Base-by-base conservation (phyloP, 2,113 vertebrate species). In the Thryonomys swinderianus region DNA sequence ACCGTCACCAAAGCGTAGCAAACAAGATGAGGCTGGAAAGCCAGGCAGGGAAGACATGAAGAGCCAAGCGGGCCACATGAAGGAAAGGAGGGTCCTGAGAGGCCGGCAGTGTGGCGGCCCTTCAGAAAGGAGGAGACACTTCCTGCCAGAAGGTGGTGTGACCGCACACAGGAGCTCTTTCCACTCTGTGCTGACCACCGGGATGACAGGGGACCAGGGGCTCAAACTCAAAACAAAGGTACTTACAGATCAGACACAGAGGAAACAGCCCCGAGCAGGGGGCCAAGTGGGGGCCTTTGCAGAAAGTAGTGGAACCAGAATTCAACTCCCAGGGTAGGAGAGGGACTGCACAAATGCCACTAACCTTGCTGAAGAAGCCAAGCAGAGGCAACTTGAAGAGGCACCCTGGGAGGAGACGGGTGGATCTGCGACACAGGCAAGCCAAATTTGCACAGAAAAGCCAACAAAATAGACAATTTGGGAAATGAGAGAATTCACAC, bases 101-200 rank as follows among this genome's bases (percentile, higher is more conserved):
- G 34, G 85, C 66, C 66, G 71, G 78, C 0, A 0, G 32, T 3
- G 1, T 1, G 6, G 21, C 3, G 4, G 23, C n/a, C n/a, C 66
- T 51, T 17, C 2, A 25, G 13, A 61, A 21, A 55, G 53, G n/a
- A 66, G n/a, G 42, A 53, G 30, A 57, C 42, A 9, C 0, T 42
- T 69, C 32, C 78, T 17, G 6, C 37, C 59, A 20, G 66, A 53
- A 53, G 3, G 13, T 1, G 12, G 57, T n/a, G 12, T 40, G 42
- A n/a, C 32, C 12, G 85, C 53, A 64, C 14, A 27, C 2, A 32
- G 7, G 45, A 37, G 73, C 17, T 20, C 64, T 71, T 55, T 61
- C 62, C 32, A 32, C 21, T 8, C 90, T 32, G 32, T 6, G 81
- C 59, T 42, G 53, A n/a, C 64, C n/a, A 18, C 45, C 40, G 27